Conservation (phyloP, 2,113 vertebrate genomes). For the Corapipo altera region DNA sequence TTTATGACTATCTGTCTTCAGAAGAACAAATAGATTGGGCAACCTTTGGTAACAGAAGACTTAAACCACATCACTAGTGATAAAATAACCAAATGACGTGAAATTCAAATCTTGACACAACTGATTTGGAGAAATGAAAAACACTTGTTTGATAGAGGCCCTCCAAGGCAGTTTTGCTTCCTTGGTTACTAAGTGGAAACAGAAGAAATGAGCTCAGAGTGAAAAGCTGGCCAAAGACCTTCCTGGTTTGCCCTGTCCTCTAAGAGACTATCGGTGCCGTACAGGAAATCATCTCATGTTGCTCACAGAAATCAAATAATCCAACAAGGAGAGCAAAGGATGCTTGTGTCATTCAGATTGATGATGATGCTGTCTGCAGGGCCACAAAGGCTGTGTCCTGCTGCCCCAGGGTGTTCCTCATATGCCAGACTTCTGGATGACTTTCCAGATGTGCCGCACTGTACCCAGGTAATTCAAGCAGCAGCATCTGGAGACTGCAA, state of each 20-base stretch:
- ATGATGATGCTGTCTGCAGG: background rate
- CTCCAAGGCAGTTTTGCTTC: background rate
- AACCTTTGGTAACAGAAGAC: background rate
- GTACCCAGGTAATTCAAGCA: background rate
- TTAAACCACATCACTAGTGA: background rate
- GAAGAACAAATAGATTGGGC: background rate
- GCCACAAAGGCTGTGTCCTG: background rate
- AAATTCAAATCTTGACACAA: background rate
- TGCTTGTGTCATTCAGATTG: background rate
- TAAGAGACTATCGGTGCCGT: background rate
- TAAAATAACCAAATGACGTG: background rate
- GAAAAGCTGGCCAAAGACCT: background rate
- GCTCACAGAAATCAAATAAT: background rate
- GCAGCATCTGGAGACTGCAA: background rate
- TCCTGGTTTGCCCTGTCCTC: background rate
- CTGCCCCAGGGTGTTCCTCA: background rate
- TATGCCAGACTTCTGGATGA: background rate
- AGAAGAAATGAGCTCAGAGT: background rate
- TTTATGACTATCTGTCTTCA: background rate
- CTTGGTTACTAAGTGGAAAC: background rate
- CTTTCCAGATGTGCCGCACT: accelerated
- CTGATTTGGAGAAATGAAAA: constrained; percentile 14
- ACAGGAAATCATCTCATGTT: background rate
- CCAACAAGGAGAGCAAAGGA: background rate
- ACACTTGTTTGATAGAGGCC: background rate